Percentiles rank a stretch among this genome's conserved stretches.
phyloP scores from a whole-genome alignment of 2,113 vertebrate genomes.

The Hemicordylus capensis region DNA sequence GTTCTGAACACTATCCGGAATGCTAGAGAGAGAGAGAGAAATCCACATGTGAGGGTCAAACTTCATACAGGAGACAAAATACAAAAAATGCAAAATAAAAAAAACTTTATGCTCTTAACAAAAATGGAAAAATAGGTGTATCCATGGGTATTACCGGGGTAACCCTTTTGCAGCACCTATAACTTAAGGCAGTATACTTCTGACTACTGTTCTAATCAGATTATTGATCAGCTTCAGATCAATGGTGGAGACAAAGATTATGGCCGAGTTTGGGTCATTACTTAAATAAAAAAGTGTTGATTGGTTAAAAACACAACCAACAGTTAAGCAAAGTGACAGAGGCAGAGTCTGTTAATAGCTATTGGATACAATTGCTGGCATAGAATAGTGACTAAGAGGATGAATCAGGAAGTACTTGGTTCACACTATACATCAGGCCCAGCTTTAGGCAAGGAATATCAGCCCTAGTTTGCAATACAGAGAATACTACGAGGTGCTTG shows the following conservation, averaged over 20 bases:
- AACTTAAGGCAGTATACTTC: not conserved
- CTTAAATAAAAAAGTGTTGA: no score
- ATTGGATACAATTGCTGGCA: not conserved
- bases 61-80: not conserved
- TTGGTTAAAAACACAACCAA: not conserved
- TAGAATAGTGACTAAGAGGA: not conserved
- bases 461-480: not conserved
- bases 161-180: not conserved
- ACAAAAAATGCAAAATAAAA: not conserved
- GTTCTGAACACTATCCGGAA: constrained; percentile 81
- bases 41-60: not conserved
- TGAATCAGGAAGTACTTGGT: not conserved
- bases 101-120: not conserved
- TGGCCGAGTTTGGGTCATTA: not conserved
- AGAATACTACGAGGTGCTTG: no score
- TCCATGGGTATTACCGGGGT: not conserved
- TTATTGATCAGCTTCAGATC: not conserved
- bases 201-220: not conserved
- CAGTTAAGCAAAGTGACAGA: not conserved
- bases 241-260: not conserved
- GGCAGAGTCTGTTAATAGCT: not conserved
- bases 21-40: constrained; percentile 61
- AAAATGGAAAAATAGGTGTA: not conserved
- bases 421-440: no score
- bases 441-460: not conserved